Evolutionary conservation across 35 echinoderm and acorn worm genomes (phyloP).

Genomic region (Chiridota heheva): DNA sequence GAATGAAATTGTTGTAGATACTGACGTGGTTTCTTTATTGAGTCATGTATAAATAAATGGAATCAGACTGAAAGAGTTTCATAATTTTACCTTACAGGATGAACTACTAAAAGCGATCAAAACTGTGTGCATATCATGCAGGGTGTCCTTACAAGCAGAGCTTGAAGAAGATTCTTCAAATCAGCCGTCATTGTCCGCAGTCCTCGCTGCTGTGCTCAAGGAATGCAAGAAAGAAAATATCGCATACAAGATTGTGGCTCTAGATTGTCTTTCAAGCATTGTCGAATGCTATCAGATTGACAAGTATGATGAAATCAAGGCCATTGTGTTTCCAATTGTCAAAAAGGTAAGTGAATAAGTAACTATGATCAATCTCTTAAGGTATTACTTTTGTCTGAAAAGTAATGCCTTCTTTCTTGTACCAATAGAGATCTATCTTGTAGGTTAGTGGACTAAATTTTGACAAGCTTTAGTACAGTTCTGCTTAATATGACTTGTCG

Average conservation of each 20-base stretch:
- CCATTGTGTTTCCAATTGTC: slow-evolving; percentile 75
- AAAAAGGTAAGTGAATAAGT: slow-evolving; percentile 59
- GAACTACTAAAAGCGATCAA: slow-evolving; percentile 69
- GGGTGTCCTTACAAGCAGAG: slow-evolving; percentile 36
- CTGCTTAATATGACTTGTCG: neutral
- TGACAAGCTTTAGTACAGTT: neutral
- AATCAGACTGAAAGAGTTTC: too few relatives aligned
- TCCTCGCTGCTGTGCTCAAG: slow-evolving; percentile 63
- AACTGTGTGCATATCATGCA: slow-evolving; percentile 87
- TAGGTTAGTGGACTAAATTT: neutral
- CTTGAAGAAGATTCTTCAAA: slow-evolving; percentile 44
- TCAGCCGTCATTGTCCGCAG: slow-evolving; percentile 65
- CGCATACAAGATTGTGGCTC: slow-evolving; percentile 76
- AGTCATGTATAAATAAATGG: too few relatives aligned
- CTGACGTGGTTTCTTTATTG: too few relatives aligned
- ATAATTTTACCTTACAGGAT: slow-evolving; percentile 46
- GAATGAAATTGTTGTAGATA: too few relatives aligned
- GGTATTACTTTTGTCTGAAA: neutral
- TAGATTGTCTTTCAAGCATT: slow-evolving; percentile 74
- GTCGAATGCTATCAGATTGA: slow-evolving; percentile 71
- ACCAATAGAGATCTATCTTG: neutral
- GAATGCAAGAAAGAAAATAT: slow-evolving; percentile 90
- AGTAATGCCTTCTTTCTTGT: neutral
- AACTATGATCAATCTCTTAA: neutral
- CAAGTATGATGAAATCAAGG: slow-evolving; percentile 62